A percentile compares a stretch with the other conserved stretches of the same genome.
Evolutionary conservation across 2,888 invertebrate genomes (phyloP).

Genomic region (Apodemia mormo): DNA sequence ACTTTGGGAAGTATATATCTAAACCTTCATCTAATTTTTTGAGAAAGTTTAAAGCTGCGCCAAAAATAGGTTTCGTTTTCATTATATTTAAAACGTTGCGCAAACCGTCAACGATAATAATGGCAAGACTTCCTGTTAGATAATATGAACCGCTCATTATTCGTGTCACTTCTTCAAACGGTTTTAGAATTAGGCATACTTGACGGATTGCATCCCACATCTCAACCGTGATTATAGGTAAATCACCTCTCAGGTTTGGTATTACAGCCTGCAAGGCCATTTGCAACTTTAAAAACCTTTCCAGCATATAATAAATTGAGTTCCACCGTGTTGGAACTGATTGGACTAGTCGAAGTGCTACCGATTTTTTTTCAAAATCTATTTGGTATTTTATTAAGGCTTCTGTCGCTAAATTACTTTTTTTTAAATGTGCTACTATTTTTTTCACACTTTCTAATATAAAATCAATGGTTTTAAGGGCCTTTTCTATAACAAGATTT

Average conservation of each 20-base stretch:
- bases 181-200: slow-evolving; percentile 30
- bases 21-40: slow-evolving; percentile 19
- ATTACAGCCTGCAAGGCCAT: slow-evolving; percentile 26
- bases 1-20: slow-evolving; percentile 21
- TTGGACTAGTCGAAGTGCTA: slow-evolving; percentile 17
- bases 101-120: slow-evolving; percentile 31
- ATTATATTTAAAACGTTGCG: slow-evolving; percentile 28
- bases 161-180: slow-evolving; percentile 31
- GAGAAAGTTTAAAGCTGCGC: not conserved
- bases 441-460: slow-evolving; percentile 23
- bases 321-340: slow-evolving; percentile 34
- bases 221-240: slow-evolving; percentile 28
- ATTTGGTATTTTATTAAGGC: slow-evolving; percentile 23
- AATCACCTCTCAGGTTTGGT: slow-evolving; percentile 22
- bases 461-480: slow-evolving; percentile 21
- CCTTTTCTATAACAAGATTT: slow-evolving; percentile 20
- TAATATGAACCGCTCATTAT: slow-evolving; percentile 26
- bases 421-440: slow-evolving; percentile 30
- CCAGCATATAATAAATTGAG: slow-evolving; percentile 32
- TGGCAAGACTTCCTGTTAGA: slow-evolving; percentile 25
- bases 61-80: slow-evolving; percentile 22
- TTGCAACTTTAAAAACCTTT: slow-evolving; percentile 30
- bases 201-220: slow-evolving; percentile 31
- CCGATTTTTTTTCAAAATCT: slow-evolving; percentile 17
- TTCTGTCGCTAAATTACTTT: slow-evolving; percentile 22